Base-by-base conservation (phyloP, 2,888 invertebrate species). In the Bellardia pandia region DNA sequence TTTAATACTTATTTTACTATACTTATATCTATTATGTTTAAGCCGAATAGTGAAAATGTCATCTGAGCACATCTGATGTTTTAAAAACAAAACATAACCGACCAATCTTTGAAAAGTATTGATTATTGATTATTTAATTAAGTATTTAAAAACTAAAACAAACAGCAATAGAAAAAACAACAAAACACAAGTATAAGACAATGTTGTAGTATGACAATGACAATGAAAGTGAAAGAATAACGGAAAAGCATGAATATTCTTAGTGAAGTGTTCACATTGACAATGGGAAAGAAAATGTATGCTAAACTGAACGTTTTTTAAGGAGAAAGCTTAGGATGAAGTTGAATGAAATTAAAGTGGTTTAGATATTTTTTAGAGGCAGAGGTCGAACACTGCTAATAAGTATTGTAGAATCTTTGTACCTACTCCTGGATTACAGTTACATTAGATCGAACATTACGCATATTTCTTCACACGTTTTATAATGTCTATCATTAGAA, bases 111-210 rank as follows among this genome's bases (percentile, higher is more conserved):
- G 45, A 16, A 33, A 51, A 37, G 58, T 72, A 74, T 81, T 58
- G 84, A 83, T 79, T 86, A 86, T 86, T 79, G 86, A 86, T 84
- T 86, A 84, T 80, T 84, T 84, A 81, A 87, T 87, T 87, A 84
- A 69, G 33, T 72, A 56, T 74, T 68, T 23, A 60, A 76, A 30
- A 45, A 66, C 9, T 40, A 69, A 80, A 74, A 56, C 51, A 69
- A 80, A 80, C 16, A 56, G 71, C 13, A 80, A 37, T 5, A 37
- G 5, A 3, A 37, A 37, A 1, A 37, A 37, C 5, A 37, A 37
- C 37, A 37, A 23, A 58, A 66, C 13, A 48, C 3, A 23, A 13
- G 13, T 23, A 14, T 56, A 42, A 78, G 4, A 23, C 60, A 48
- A 77, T 16, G 30, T 13, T 68, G 9, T 30, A 76, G 66, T 71